Evolutionary conservation across 2,797 vertebrate genomes (phyloP).

Genomic region (Phyllotis vaccarum): DNA sequence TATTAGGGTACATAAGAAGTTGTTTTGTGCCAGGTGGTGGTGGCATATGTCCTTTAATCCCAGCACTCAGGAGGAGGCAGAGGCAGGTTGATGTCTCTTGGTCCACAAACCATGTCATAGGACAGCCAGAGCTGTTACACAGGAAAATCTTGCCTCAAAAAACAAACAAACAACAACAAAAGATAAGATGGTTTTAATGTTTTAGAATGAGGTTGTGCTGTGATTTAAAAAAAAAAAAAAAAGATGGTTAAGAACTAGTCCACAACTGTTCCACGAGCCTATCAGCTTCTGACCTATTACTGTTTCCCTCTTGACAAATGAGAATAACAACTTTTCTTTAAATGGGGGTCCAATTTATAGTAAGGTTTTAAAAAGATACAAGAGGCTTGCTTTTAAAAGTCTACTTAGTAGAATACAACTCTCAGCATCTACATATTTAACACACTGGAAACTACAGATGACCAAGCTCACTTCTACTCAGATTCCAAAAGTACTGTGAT

Average conservation of each 20-base stretch:
- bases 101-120: no score
- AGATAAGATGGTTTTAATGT: neutral
- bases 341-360: neutral
- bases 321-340: slow-evolving; percentile 27
- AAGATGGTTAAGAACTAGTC: neutral
- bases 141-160: no score
- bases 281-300: slow-evolving; percentile 15
- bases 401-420: slow-evolving; percentile 50
- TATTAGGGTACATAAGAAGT: slow-evolving; percentile 24
- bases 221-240: no score
- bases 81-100: no score
- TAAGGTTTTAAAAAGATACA: slow-evolving; percentile 1
- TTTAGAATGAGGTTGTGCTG: neutral
- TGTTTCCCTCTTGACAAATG: slow-evolving; percentile 19
- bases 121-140: no score
- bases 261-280: neutral
- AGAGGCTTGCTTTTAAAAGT: neutral
- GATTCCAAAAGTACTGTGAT: neutral
- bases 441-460: slow-evolving; percentile 39
- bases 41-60: no score
- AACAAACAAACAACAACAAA: no score
- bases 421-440: slow-evolving; percentile 17
- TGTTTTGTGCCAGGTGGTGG: neutral
- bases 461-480: neutral
- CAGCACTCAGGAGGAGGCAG: no score